A percentile compares a stretch with the other conserved stretches of the same genome.
These are phyloP conservation scores for Mormyrus lacerda DNA, from an alignment of 2,113 vertebrate species.

Conservation along the genomic window DNA sequence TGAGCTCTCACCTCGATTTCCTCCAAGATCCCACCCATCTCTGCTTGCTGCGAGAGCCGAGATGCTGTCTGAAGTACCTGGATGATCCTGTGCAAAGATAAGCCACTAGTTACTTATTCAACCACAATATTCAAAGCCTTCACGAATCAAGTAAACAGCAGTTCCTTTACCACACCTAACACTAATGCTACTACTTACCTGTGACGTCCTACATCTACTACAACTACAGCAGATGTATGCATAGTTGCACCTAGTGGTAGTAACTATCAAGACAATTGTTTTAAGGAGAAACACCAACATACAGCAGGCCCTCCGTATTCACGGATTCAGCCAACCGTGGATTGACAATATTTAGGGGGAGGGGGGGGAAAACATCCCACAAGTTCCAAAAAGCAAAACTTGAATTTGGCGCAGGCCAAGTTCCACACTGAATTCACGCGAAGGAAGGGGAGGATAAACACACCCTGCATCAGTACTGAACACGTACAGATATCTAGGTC, in stretches of 20 bases:
- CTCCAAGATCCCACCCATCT: constrained; percentile 83
- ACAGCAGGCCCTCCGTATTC: neutral
- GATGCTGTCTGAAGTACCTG: constrained; percentile 83
- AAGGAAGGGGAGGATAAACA: neutral
- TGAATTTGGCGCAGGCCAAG: neutral
- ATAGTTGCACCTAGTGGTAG: neutral
- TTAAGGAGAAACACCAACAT: neutral
- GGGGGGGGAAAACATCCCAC: too few relatives aligned
- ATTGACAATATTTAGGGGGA: neutral
- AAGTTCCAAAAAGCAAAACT: neutral
- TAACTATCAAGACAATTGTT: neutral
- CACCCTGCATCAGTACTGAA: neutral
- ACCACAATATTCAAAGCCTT: neutral
- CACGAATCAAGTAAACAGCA: neutral
- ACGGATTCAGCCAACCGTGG: neutral
- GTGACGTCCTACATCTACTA: neutral
- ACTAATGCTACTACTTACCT: neutral
- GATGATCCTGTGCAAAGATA: constrained; percentile 66
- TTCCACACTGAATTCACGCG: neutral
- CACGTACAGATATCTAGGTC: neutral
- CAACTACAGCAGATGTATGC: neutral
- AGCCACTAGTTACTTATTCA: neutral
- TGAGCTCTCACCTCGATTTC: constrained; percentile 80
- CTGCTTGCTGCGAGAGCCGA: constrained; percentile 84
- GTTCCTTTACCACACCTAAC: neutral